phyloP scores from a whole-genome alignment of 2,888 invertebrate genomes.

The Pterostichus niger region DNA sequence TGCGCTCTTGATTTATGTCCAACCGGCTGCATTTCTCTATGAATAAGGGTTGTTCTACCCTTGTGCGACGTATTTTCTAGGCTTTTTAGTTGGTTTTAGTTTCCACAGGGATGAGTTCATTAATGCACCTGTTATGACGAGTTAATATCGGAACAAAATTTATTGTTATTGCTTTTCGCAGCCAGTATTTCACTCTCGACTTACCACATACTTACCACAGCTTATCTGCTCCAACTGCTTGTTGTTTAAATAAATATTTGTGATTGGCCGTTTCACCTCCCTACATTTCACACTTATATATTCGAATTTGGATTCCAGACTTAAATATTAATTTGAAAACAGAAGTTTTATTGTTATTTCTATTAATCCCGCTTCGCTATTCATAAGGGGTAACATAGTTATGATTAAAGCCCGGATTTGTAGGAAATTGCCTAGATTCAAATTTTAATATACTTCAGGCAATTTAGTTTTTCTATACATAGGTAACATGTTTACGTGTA shows the following conservation, averaged over 20 bases:
- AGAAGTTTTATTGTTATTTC: no score
- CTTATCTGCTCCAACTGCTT: not conserved
- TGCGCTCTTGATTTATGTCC: slow-evolving; percentile 55
- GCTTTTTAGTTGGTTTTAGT: slow-evolving; percentile 57
- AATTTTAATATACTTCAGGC: no score
- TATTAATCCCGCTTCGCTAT: no score
- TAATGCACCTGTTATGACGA: slow-evolving; percentile 65
- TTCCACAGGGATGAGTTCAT: slow-evolving; percentile 58
- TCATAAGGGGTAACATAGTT: no score
- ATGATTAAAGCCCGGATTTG: no score
- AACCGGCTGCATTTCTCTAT: slow-evolving; percentile 64
- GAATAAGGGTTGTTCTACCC: slow-evolving; percentile 60
- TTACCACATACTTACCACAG: slow-evolving; percentile 1
- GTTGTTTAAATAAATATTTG: slow-evolving; percentile 43
- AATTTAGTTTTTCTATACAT: no score
- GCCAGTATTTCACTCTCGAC: slow-evolving; percentile 8
- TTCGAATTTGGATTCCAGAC: not conserved
- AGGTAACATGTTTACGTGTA: no score
- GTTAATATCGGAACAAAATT: slow-evolving; percentile 57
- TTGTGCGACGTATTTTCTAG: slow-evolving; percentile 43
- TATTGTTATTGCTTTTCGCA: slow-evolving; percentile 63
- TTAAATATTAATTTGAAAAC: not conserved
- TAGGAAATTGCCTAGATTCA: no score
- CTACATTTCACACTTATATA: no score
- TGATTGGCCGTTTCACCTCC: not conserved